Evolutionary conservation across 2,113 vertebrate species (phyloP).

Genomic region (Phycodurus eques): DNA sequence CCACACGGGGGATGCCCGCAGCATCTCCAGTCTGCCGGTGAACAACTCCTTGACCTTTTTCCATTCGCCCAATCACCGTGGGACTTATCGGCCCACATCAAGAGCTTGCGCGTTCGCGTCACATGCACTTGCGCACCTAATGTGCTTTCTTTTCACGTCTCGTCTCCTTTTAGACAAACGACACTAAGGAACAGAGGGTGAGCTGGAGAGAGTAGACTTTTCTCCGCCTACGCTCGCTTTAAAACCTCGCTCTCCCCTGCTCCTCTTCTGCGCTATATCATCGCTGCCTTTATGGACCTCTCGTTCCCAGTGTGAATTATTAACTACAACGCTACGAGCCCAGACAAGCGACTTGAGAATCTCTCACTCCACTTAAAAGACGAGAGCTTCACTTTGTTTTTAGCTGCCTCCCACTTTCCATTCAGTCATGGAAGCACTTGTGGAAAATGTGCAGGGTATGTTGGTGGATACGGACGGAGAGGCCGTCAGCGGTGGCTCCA

Average conservation of each 20-base stretch:
- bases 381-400: slow-evolving; percentile 34
- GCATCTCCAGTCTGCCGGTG: background rate
- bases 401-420: slow-evolving; percentile 18
- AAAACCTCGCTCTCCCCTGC: slow-evolving; percentile 25
- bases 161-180: slow-evolving; percentile 25
- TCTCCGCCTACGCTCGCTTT: slow-evolving; percentile 50
- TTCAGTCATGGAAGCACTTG: slow-evolving; percentile 18
- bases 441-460: slow-evolving; percentile 2
- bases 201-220: slow-evolving; percentile 18
- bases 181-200: slow-evolving; percentile 15
- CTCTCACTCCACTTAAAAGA: slow-evolving; percentile 42
- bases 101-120: slow-evolving; percentile 14
- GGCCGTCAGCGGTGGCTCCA: background rate
- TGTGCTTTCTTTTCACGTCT: slow-evolving; percentile 14
- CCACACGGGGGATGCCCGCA: background rate
- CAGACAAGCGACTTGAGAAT: slow-evolving; percentile 39
- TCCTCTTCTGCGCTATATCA: slow-evolving; percentile 40
- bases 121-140: slow-evolving; percentile 4
- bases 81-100: slow-evolving; percentile 36
- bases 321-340: slow-evolving; percentile 44
- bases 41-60: slow-evolving; percentile 5
- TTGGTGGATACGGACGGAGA: background rate
- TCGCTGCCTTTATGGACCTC: slow-evolving; percentile 53
- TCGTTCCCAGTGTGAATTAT: slow-evolving; percentile 65
- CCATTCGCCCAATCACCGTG: slow-evolving; percentile 27